Evolutionary conservation across 2,113 vertebrate genomes (phyloP).

Genomic region (Vicugna pacos): DNA sequence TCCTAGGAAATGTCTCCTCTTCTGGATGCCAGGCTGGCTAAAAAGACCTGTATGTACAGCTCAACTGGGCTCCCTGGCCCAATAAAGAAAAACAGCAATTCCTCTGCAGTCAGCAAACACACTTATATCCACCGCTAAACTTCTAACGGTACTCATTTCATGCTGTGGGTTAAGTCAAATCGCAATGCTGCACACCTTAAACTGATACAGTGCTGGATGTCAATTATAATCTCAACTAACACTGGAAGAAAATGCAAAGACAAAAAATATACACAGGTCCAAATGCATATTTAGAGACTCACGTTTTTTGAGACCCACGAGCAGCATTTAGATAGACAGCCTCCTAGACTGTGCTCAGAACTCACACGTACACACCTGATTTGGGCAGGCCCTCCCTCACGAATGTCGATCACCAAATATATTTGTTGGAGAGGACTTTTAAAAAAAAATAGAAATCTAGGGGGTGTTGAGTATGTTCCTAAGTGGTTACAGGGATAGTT

Average conservation of each 20-base stretch:
- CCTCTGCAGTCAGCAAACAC: not conserved
- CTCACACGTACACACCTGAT: rapidly evolving
- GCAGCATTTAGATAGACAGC: not conserved
- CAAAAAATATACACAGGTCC: not conserved
- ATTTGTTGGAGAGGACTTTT: not conserved
- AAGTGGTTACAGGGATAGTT: not conserved
- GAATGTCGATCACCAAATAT: rapidly evolving
- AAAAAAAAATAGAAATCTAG: not conserved
- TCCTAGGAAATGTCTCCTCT: not conserved
- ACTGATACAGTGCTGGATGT: not conserved
- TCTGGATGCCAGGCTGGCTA: not conserved
- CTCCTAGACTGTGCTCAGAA: not conserved
- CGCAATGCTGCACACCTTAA: not conserved
- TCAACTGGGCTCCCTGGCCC: not conserved
- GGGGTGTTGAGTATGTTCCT: not conserved
- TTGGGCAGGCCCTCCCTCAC: not conserved
- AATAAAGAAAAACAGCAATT: not conserved
- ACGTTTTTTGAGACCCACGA: not conserved
- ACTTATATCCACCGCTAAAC: not conserved
- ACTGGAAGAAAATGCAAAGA: not conserved
- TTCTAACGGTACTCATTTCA: not conserved
- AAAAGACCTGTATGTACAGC: not conserved
- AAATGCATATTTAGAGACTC: not conserved
- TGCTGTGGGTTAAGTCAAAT: not conserved
- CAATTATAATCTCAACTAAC: not conserved